A percentile compares a stretch with the other conserved stretches of the same genome.
Evolutionary conservation across 1,140 invertebrate genomes (phyloP).

Genomic region (Solenopsis fugax): DNA sequence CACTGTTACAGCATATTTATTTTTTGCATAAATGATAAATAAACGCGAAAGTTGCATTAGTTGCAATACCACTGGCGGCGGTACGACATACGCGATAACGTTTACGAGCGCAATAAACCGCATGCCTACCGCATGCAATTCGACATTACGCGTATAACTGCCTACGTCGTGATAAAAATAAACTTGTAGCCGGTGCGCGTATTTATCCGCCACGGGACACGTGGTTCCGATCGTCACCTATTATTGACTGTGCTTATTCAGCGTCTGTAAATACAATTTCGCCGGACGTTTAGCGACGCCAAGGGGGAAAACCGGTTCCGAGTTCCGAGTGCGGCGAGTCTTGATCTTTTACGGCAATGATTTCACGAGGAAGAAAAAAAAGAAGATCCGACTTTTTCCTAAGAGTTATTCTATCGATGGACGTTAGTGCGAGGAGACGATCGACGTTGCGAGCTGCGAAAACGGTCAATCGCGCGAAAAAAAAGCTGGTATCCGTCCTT

Average conservation of each 20-base stretch:
- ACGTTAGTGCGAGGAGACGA: neutral
- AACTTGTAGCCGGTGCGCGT: conserved; percentile 32
- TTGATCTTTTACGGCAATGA: conserved; percentile 38
- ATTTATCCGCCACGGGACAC: conserved; percentile 24
- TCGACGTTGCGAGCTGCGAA: neutral
- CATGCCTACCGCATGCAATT: conserved; percentile 16
- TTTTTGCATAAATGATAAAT: neutral
- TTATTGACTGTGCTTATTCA: conserved; percentile 54
- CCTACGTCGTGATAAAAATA: conserved; percentile 45
- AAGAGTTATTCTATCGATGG: neutral
- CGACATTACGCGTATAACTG: conserved; percentile 39
- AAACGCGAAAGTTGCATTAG: neutral
- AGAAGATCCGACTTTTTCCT: neutral
- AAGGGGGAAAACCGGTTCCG: conserved; percentile 37
- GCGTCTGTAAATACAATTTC: conserved; percentile 45
- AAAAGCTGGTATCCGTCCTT: neutral
- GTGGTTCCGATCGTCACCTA: conserved; percentile 33
- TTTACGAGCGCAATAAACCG: conserved; percentile 31
- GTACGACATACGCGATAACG: neutral
- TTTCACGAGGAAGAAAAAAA: conserved; percentile 28
- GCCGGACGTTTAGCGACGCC: conserved; percentile 32
- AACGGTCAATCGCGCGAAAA: neutral
- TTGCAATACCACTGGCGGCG: neutral
- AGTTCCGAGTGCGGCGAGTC: conserved; percentile 12
- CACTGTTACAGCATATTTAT: neutral